phyloP scores from a whole-genome alignment of 92 coral and sea anemone species.

The Montipora capitata region DNA sequence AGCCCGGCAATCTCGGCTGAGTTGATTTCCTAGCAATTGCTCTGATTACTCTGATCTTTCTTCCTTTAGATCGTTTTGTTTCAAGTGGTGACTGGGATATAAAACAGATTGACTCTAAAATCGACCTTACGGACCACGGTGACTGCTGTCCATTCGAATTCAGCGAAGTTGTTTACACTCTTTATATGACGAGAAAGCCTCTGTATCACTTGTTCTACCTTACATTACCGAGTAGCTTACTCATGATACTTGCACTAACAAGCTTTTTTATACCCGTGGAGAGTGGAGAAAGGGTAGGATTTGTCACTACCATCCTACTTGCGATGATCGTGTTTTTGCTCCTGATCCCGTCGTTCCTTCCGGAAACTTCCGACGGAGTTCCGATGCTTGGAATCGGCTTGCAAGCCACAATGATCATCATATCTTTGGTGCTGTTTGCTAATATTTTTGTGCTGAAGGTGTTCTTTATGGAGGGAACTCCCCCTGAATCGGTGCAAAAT shows the following conservation, averaged over 20 bases:
- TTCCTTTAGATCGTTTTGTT: constrained; percentile 62
- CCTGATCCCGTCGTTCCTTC: constrained; percentile 79
- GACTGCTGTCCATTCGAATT: constrained; percentile 82
- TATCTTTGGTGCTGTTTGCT: constrained; percentile 56
- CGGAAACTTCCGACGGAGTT: constrained; percentile 81
- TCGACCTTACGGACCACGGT: constrained; percentile 41
- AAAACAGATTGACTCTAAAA: background rate
- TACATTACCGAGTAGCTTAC: constrained; percentile 78
- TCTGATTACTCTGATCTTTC: background rate
- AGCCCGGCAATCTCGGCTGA: background rate
- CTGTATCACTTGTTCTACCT: constrained; percentile 81
- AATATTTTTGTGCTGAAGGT: constrained; percentile 76
- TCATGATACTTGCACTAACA: constrained; percentile 61
- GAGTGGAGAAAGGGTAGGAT: constrained; percentile 94
- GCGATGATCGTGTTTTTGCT: constrained; percentile 91
- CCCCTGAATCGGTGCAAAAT: constrained; percentile 41
- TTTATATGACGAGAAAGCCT: constrained; percentile 67
- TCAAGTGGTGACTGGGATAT: constrained; percentile 81
- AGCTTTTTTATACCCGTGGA: constrained; percentile 87
- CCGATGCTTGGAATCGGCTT: constrained; percentile 78
- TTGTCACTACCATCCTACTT: constrained; percentile 87
- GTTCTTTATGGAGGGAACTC: constrained; percentile 71
- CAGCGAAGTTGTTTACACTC: constrained; percentile 56
- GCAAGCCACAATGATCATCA: constrained; percentile 55
- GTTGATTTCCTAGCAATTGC: background rate